Evolutionary conservation across 2,797 vertebrate species (phyloP), one percentile per base, ranked within the genome.

Genomic region (Enteromius anoplus): DNA sequence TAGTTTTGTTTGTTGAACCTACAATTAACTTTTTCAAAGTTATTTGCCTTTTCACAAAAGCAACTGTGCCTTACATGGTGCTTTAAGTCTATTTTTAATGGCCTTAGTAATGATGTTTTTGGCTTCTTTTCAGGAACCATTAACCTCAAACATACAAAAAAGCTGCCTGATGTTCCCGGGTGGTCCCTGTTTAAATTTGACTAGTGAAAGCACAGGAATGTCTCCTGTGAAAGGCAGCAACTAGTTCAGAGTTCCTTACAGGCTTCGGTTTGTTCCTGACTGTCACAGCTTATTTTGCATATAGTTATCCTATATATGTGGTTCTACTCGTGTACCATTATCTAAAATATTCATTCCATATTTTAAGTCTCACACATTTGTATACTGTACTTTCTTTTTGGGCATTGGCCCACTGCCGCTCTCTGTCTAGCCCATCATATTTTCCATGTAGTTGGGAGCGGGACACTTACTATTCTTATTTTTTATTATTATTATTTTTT

Each of bases 391-490:
- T 80, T 87, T 86, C 68, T 76, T 11, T 83, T 11, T 84, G 80
- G 85, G 89, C 87, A 89, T 89, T 89, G 87, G 90, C 89, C 80
- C 83, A 86, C 78, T 83, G 65, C 81, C 87, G 85, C 87, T 85
- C 91, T 89, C 91, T 93, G 93, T 91, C 92, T 95, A 93, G 34
- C 87, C 87, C 79, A 87, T 83, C 60, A 53, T 75, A 8, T 49
- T 62, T 23, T 81, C 29, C 12, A 21, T 60, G n/a, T 15, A 49
- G 12, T 55, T 42, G n/a, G 17, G 40, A 26, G 40, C 3, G 32
- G 23, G 21, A n/a, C 14, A 42, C 9, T 2, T 19, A 19, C 17
- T 5, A 2, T 51, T 51, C 19, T 51, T 49, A 5, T 19, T 19
- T 17, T 17, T 49, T 17, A 0, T 5, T 11, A 2, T 45, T 1